phyloP scores from a whole-genome alignment of 1,140 invertebrate genomes.

The Belonocnema kinseyi region DNA sequence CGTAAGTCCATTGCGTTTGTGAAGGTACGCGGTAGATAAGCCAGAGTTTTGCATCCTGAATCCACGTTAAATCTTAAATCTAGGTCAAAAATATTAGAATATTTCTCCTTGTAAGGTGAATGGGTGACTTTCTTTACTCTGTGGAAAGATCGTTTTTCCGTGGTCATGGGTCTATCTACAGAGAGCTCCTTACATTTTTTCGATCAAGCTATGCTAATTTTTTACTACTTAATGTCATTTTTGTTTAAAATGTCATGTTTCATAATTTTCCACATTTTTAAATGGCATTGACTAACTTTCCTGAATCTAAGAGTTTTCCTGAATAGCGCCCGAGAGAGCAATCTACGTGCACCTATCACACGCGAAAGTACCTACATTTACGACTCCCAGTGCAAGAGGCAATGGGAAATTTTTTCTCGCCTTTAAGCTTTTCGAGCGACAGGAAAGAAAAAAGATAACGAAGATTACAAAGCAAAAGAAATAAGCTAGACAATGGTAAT shows the following conservation, averaged over 20 bases:
- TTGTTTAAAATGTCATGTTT: too few relatives aligned
- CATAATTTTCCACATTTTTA: constrained; percentile 27
- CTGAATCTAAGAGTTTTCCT: neutral
- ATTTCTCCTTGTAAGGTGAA: neutral
- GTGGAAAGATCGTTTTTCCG: neutral
- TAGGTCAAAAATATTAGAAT: constrained; percentile 7
- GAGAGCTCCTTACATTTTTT: neutral
- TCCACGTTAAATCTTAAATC: neutral
- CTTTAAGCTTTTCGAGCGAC: neutral
- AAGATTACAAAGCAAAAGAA: neutral
- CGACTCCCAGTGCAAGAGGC: constrained; percentile 25
- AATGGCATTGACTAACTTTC: neutral
- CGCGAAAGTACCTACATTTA: neutral
- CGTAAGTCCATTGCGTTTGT: constrained; percentile 4
- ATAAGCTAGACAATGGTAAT: neutral
- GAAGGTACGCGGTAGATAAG: constrained; percentile 8
- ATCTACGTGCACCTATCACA: constrained; percentile 7
- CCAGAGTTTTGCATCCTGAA: neutral
- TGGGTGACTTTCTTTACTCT: neutral
- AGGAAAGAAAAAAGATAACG: neutral
- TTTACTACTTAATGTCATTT: too few relatives aligned
- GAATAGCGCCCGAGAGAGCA: neutral
- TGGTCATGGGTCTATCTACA: neutral
- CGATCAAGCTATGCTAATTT: too few relatives aligned
- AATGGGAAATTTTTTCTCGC: neutral